These are phyloP conservation scores for Archivesica marissinica DNA, from an alignment of 1,140 invertebrate species.

Conservation along the genomic window DNA sequence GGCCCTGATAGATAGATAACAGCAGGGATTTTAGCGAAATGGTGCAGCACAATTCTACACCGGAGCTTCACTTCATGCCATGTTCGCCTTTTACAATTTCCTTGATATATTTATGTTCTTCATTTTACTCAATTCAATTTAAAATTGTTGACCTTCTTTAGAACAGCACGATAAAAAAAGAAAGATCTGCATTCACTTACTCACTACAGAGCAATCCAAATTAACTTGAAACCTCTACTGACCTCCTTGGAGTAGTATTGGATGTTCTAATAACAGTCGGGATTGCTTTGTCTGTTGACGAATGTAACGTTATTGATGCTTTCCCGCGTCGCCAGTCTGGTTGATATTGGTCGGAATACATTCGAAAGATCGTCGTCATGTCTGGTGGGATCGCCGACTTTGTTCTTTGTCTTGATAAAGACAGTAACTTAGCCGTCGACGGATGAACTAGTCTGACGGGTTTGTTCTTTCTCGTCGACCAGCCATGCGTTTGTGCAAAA, in stretches of 20 bases:
- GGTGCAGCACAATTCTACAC: too few relatives aligned
- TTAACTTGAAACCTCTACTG: conserved; percentile 30
- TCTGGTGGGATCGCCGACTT: conserved; percentile 65
- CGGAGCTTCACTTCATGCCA: too few relatives aligned
- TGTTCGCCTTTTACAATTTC: too few relatives aligned
- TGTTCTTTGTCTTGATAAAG: conserved; percentile 60
- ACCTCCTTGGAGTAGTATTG: not conserved
- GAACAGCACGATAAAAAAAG: too few relatives aligned
- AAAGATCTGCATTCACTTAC: too few relatives aligned
- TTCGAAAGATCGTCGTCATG: conserved; percentile 75
- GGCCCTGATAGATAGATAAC: too few relatives aligned
- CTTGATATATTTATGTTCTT: too few relatives aligned
- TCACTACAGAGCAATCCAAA: too few relatives aligned
- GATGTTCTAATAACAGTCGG: conserved; percentile 37
- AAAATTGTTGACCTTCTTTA: too few relatives aligned
- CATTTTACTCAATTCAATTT: too few relatives aligned
- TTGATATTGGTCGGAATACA: conserved; percentile 80
- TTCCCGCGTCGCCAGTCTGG: conserved; percentile 70
- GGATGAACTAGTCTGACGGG: conserved; percentile 63
- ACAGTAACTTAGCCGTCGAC: conserved; percentile 72
- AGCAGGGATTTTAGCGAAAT: too few relatives aligned
- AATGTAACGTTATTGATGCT: conserved; percentile 30
- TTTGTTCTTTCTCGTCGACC: conserved; percentile 62
- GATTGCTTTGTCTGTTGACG: conserved; percentile 19
- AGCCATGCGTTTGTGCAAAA: conserved; percentile 64